These are phyloP conservation scores for Sitta carolinensis DNA, from an alignment of 2,797 vertebrate species.

Conservation along the genomic window DNA sequence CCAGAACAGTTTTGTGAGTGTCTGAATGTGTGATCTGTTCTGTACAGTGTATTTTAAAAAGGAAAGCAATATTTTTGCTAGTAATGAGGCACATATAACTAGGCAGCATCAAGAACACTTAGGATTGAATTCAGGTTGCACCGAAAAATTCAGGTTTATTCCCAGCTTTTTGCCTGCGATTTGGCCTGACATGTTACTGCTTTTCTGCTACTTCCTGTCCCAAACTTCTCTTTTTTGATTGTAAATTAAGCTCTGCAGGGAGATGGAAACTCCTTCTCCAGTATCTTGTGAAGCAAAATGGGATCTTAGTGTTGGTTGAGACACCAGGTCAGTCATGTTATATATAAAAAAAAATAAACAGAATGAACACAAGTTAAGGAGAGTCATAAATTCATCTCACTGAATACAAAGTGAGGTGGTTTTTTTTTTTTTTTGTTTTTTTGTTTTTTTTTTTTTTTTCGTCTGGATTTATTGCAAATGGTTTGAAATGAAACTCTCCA, in stretches of 20 bases:
- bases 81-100: not conserved
- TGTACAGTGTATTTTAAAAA: not conserved
- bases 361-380: not conserved
- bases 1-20: not conserved
- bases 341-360: not conserved
- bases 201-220: not conserved
- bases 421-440: not conserved
- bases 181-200: not conserved
- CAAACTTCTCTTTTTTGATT: not conserved
- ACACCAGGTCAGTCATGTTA: not conserved
- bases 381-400: not conserved
- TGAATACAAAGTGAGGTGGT: not conserved
- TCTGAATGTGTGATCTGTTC: not conserved
- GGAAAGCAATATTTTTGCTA: not conserved
- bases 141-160: not conserved
- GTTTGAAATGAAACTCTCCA: conserved; percentile 24
- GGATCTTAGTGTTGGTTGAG: not conserved
- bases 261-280: not conserved
- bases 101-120: not conserved
- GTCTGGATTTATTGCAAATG: not conserved
- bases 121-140: not conserved
- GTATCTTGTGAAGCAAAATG: not conserved
- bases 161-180: not conserved
- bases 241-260: not conserved
- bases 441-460: not conserved